Conservation (phyloP, 2,888 invertebrate genomes). For the Colostygia pectinataria region DNA sequence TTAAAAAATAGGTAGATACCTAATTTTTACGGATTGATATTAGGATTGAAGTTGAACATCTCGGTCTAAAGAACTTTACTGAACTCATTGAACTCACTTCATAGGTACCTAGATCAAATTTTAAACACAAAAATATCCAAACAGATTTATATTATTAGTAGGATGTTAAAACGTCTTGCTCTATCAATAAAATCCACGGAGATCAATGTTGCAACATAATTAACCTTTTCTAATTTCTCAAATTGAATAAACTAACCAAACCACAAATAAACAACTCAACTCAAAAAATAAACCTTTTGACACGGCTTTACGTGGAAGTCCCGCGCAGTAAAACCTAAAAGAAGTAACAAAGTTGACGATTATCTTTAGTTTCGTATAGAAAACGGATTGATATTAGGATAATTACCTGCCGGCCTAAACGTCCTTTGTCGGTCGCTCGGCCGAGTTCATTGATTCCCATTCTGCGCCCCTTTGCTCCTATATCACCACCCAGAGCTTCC, state of each 20-base stretch:
- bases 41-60: too few relatives aligned
- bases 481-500: constrained; percentile 49
- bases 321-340: constrained; percentile 7
- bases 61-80: too few relatives aligned
- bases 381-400: constrained; percentile 75
- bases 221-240: too few relatives aligned
- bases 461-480: constrained; percentile 71
- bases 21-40: too few relatives aligned
- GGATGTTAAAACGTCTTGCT: too few relatives aligned
- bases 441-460: constrained; percentile 80
- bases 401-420: constrained; percentile 78
- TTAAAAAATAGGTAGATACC: too few relatives aligned
- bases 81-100: too few relatives aligned
- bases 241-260: background rate
- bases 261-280: constrained; percentile 4
- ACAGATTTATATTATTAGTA: too few relatives aligned
- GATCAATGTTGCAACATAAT: too few relatives aligned
- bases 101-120: too few relatives aligned
- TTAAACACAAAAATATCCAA: too few relatives aligned
- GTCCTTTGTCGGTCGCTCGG: constrained; percentile 78
- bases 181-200: too few relatives aligned
- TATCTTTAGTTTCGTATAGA: constrained; percentile 48
- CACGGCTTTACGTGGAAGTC: constrained; percentile 6
- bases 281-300: constrained; percentile 4
- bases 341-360: constrained; percentile 26